Evolutionary conservation across 2,113 vertebrate genomes (phyloP).

Genomic region (Oenanthe oenanthe): DNA sequence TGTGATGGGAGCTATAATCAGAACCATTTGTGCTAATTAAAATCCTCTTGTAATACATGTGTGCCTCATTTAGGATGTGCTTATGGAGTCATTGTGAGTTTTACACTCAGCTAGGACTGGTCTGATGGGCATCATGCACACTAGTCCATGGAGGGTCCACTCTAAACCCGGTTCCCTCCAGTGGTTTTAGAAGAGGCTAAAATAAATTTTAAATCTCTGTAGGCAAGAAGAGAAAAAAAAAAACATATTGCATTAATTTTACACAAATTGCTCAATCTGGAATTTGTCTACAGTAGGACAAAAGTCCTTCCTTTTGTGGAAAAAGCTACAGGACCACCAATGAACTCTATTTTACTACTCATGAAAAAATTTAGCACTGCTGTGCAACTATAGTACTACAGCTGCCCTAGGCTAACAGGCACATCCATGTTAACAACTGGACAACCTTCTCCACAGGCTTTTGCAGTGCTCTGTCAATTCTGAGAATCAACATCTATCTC

Average conservation of each 20-base stretch:
- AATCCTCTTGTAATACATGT: not conserved
- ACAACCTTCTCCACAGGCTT: not conserved
- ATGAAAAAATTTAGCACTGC: not conserved
- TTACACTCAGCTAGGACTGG: not conserved
- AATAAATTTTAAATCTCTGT: not conserved
- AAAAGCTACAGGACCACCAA: conserved; percentile 23
- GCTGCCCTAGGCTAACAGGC: not conserved
- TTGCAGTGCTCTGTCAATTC: not conserved
- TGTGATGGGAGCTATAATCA: not conserved
- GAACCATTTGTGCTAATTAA: not conserved
- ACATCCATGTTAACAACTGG: not conserved
- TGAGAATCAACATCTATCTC: not conserved
- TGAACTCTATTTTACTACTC: not conserved
- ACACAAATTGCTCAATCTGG: not conserved
- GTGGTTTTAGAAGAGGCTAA: not conserved
- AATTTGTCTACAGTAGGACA: not conserved
- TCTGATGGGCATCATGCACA: not conserved
- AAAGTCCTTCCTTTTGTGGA: conserved; percentile 15
- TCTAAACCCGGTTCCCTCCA: not conserved
- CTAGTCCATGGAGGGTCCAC: not conserved
- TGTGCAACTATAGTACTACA: not conserved
- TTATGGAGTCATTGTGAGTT: not conserved
- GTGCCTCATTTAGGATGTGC: not conserved
- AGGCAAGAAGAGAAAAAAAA: not conserved
- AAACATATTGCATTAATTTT: conserved; percentile 37